Evolutionary conservation across 2,113 vertebrate genomes (phyloP), one percentile per base, ranked within the genome.

Genomic region (Gnathonemus echidnorhynchus): DNA sequence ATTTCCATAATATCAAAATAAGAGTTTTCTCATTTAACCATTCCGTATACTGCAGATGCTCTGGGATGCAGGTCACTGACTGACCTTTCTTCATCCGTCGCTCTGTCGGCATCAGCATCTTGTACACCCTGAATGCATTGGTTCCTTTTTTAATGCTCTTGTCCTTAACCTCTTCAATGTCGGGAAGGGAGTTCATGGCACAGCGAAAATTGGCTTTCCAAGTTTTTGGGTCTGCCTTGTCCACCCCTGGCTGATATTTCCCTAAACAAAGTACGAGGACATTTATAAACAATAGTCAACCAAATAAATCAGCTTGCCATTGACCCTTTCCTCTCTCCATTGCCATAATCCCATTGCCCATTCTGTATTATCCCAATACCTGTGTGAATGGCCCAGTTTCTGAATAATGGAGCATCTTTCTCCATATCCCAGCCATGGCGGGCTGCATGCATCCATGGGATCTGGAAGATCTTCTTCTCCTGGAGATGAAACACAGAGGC

Each of bases 71-170:
- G 49, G n/a, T 48, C 49, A 2, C 49, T 13, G 19, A 87, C 93
- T 91, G 93, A 98, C 98, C 98, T 98, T 97, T 98, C 95, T 98
- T 99, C 49, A 96, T 94, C 92, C 95, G 97, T 66, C 97, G 96
- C 92, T 99, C 98, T 0, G 97, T 95, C 0, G 97, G 95, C 0
- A 98, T 97, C 90, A 99, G 94, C 97, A 99, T 99, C 89, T 97
- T 96, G 92, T 99, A 99, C 4, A 99, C 98, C 90, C 98, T 96
- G 95, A 99, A 99, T 80, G 98, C 98, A 1, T 99, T 99, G 31
- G 98, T 99, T 95, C 98, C 98, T 95, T 99, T 99, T 94, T 99
- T 99, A 94, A 97, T 97, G 46, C 97, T 98, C 92, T 96, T 97
- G 92, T 97, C 97, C 93, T 98, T 98, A 89, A 98, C 97, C 95